Base-by-base conservation (phyloP, 2,888 invertebrate species). In the Chorisops tibialis region DNA sequence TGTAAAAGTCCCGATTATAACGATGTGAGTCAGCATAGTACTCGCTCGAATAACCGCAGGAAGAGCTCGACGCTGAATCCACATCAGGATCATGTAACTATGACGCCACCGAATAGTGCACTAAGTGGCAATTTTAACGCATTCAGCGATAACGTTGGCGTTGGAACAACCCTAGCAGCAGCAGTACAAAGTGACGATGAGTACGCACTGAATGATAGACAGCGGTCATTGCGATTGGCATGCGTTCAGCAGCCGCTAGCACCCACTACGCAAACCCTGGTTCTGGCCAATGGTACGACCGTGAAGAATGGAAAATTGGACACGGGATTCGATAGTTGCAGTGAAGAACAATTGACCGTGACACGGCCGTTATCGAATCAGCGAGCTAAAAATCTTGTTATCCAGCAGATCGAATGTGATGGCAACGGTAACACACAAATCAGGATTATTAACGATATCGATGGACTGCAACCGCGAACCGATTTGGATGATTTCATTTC, bases 1-100 rank as follows among this genome's bases (percentile, higher is more conserved):
- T 88, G 89, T 72, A 82, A 83, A 70, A 80, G 82, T 63, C 86
- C 86, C 0, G 85, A 87, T 69, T 78, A 81, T 1, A 80, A 81
- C 1, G 81, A 82, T 22, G 61, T 54, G 14, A 68, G 66, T 16
- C 68, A 69, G 37, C 66, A 68, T 61, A 69, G 68, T 37, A 66
- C 64, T 30, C 59, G 67, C 37, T 66, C 67, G 51, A 66, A 67
- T 65, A 58, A 65, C 1, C 65, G 64, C 22, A 50, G 67, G 3
- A 68, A 67, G 58, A 67, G 67, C 22, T 67, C 67, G 30, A 64
- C 67, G 12, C 45, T 66, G 38, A 43, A 56, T 35, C 65, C 66
- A 39, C 63, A 64, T 14, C 64, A 66, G 30, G 67, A 66, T 21
- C 54, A 63, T 41, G 19, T 65, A 14, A 65, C 65, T 30, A 60